Conservation (phyloP, 2,888 invertebrate genomes). For the Dermolepida albohirtum region DNA sequence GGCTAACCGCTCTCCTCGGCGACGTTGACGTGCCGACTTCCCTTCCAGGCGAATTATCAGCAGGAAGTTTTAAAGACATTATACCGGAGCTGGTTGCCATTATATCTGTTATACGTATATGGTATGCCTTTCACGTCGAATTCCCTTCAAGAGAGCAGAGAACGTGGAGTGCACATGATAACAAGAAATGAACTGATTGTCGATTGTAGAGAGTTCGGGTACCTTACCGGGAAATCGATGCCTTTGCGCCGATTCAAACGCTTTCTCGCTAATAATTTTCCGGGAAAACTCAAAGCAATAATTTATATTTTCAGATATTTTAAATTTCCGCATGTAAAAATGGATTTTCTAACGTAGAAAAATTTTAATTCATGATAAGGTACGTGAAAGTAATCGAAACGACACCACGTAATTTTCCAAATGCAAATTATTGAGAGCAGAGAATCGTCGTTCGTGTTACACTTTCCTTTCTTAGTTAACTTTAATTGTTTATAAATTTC, state of each 20-base stretch:
- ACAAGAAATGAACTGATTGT: slow-evolving; percentile 50
- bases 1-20: slow-evolving; percentile 76
- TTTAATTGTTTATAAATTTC: too few species aligned
- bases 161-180: slow-evolving; percentile 43
- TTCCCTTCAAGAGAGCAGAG: slow-evolving; percentile 22
- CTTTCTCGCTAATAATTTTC: slow-evolving; percentile 46
- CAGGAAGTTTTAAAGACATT: slow-evolving; percentile 72
- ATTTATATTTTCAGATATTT: neutral
- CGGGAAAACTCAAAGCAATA: slow-evolving; percentile 21
- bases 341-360: too few species aligned
- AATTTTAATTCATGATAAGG: too few species aligned
- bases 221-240: slow-evolving; percentile 57
- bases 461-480: too few species aligned
- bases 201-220: slow-evolving; percentile 47
- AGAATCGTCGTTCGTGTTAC: too few species aligned
- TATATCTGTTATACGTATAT: slow-evolving; percentile 23
- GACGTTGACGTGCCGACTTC: slow-evolving; percentile 69
- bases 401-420: too few species aligned
- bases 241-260: slow-evolving; percentile 57
- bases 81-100: slow-evolving; percentile 51
- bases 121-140: slow-evolving; percentile 27
- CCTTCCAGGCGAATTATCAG: slow-evolving; percentile 62
- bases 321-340: too few species aligned
- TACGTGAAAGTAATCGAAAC: too few species aligned
- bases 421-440: too few species aligned